These are phyloP conservation scores for Siniperca undulata DNA, from an alignment of 2,797 vertebrate genomes.

Conservation along the genomic window DNA sequence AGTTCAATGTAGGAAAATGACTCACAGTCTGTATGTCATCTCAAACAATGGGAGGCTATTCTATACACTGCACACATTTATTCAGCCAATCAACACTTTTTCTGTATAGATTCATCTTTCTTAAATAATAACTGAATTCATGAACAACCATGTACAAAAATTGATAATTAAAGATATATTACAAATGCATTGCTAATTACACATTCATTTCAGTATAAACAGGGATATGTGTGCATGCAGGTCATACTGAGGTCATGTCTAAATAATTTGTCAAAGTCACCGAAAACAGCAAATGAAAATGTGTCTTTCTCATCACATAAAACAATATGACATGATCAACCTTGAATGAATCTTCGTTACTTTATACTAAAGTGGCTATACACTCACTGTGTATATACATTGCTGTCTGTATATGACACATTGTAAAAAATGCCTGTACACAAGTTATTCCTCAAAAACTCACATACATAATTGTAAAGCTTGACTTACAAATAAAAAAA, in stretches of 20 bases:
- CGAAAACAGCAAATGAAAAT: not conserved
- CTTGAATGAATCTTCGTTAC: not conserved
- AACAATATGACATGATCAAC: not conserved
- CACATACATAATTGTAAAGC: not conserved
- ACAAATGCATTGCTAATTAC: not conserved
- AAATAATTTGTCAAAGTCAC: not conserved
- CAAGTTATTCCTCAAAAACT: too few relatives aligned
- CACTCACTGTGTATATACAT: not conserved
- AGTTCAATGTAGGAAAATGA: constrained; percentile 36
- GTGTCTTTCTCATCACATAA: not conserved
- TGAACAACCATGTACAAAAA: not conserved
- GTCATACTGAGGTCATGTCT: not conserved
- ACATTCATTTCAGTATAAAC: not conserved
- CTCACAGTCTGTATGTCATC: constrained; percentile 5
- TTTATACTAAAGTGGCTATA: not conserved
- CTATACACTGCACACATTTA: constrained; percentile 3
- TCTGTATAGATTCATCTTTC: not conserved
- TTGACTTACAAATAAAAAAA: not conserved
- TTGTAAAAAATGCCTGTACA: not conserved
- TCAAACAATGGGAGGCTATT: constrained; percentile 30
- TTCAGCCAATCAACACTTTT: constrained; percentile 8
- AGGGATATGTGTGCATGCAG: not conserved
- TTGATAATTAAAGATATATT: not conserved
- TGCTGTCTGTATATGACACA: not conserved
- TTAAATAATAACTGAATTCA: not conserved